Evolutionary conservation across 2,888 invertebrate genomes (phyloP).

Genomic region (Troides oblongomaculatus): DNA sequence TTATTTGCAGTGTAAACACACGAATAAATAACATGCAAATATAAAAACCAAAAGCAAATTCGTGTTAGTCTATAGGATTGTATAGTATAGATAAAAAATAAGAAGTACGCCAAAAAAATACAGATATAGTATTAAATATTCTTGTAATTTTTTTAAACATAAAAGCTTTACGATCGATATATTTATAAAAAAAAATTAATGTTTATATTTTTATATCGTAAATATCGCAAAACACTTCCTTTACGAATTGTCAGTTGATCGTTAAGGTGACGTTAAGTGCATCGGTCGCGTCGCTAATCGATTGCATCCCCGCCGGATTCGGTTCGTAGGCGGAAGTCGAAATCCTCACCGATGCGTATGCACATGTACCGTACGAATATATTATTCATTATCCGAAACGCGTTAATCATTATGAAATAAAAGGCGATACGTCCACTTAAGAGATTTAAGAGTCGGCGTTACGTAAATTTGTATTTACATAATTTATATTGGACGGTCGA

Average conservation of each 20-base stretch:
- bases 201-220: background rate
- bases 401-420: constrained; percentile 18
- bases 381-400: constrained; percentile 17
- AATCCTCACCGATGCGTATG: constrained; percentile 6
- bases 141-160: background rate
- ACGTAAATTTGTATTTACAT: constrained; percentile 23
- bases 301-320: constrained; percentile 5
- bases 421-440: constrained; percentile 18
- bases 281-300: constrained; percentile 11
- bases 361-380: constrained; percentile 15
- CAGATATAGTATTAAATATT: too few relatives aligned
- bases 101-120: too few relatives aligned
- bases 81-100: too few relatives aligned
- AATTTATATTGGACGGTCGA: constrained; percentile 25
- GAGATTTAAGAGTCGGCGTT: constrained; percentile 25
- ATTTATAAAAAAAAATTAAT: background rate
- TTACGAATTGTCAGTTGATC: constrained; percentile 4
- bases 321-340: constrained; percentile 18
- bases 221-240: background rate
- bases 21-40: background rate
- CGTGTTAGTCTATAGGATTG: too few relatives aligned
- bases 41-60: too few relatives aligned
- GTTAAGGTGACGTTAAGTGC: constrained; percentile 13
- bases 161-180: constrained; percentile 1
- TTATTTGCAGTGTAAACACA: too few relatives aligned